phyloP scores from a whole-genome alignment of 1,140 invertebrate genomes.

The Leguminivora glycinivorella region DNA sequence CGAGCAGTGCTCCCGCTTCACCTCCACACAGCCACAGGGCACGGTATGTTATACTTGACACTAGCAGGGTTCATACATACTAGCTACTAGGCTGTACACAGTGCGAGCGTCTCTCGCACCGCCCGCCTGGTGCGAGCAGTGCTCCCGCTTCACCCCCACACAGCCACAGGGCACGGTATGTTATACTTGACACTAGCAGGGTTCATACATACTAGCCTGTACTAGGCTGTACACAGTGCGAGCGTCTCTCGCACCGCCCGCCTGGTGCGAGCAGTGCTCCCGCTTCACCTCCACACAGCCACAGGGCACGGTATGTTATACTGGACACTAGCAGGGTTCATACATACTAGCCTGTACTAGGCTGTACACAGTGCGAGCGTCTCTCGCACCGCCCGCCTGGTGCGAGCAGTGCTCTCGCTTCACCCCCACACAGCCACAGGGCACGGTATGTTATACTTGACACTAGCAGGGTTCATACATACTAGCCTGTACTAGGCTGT shows the following conservation, averaged over 20 bases:
- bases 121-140: constrained; percentile 94
- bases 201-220: too few relatives aligned
- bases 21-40: constrained; percentile 86
- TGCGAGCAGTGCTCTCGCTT: constrained; percentile 49
- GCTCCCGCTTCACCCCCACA: constrained; percentile 89
- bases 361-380: too few relatives aligned
- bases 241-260: constrained; percentile 88
- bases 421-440: neutral
- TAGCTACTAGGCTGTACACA: too few relatives aligned
- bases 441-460: neutral
- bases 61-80: too few relatives aligned
- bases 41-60: too few relatives aligned
- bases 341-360: too few relatives aligned
- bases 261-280: constrained; percentile 48
- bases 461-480: too few relatives aligned
- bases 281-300: constrained; percentile 91
- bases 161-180: constrained; percentile 81
- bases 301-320: constrained; percentile 77
- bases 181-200: too few relatives aligned
- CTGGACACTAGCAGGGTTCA: too few relatives aligned
- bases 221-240: too few relatives aligned
- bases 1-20: constrained; percentile 90
- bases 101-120: constrained; percentile 79
- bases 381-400: constrained; percentile 86
- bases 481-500: too few relatives aligned